Evolutionary conservation across 2,888 invertebrate genomes (phyloP).

Genomic region (Rhodophaea formosa): DNA sequence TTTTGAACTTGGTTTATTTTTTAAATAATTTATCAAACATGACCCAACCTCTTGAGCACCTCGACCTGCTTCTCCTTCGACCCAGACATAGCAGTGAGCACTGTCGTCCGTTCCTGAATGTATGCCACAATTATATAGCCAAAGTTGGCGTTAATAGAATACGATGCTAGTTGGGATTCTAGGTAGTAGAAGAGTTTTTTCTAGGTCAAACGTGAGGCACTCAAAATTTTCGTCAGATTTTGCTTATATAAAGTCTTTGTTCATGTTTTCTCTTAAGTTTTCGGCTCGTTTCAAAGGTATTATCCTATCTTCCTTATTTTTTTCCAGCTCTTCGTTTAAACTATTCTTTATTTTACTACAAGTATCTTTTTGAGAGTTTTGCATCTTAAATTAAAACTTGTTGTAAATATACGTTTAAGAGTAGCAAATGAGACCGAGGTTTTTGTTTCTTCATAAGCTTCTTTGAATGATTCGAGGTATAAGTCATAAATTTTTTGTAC

Average conservation of each 20-base stretch:
- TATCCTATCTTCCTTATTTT: too few species aligned
- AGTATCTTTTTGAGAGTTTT: too few species aligned
- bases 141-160: too few species aligned
- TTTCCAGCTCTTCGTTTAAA: too few species aligned
- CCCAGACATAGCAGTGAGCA: conserved; percentile 17
- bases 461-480: conserved; percentile 23
- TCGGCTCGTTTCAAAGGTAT: conserved; percentile 9
- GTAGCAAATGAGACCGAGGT: conserved; percentile 15
- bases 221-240: too few species aligned
- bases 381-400: too few species aligned
- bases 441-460: too few species aligned
- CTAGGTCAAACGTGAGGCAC: conserved; percentile 15
- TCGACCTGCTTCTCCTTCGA: conserved; percentile 19
- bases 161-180: too few species aligned
- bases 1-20: too few species aligned
- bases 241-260: conserved; percentile 2
- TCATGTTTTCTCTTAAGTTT: not conserved
- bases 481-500: conserved; percentile 25
- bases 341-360: too few species aligned
- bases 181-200: conserved; percentile 18
- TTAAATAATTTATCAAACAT: conserved; percentile 13
- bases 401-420: conserved; percentile 18
- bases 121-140: too few species aligned
- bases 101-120: too few species aligned
- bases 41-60: conserved; percentile 21